phyloP scores from a whole-genome alignment of 2,797 vertebrate genomes.

The Paedocypris micromegethes region DNA sequence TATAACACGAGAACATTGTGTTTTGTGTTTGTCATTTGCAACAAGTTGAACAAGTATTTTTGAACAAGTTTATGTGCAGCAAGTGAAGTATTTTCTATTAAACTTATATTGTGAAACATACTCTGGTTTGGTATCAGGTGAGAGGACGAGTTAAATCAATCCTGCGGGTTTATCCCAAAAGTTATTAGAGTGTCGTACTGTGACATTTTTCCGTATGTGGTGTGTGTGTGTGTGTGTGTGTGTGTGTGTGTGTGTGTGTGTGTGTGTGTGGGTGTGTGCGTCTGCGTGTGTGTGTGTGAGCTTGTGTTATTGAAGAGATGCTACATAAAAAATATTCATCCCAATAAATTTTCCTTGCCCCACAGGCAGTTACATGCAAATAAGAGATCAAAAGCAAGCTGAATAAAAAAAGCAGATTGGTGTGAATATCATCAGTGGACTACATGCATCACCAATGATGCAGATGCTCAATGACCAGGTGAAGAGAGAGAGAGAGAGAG shows the following conservation, averaged over 20 bases:
- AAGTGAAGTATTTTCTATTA: too few relatives aligned
- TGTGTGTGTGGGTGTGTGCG: slow-evolving; percentile 29
- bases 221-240: slow-evolving; percentile 14
- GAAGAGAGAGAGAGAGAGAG: slow-evolving; percentile 20
- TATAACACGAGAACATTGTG: too few relatives aligned
- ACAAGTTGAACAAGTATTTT: too few relatives aligned
- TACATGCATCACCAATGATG: slow-evolving; percentile 36
- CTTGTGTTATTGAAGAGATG: slow-evolving; percentile 66
- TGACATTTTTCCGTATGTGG: not conserved
- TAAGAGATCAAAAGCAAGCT: slow-evolving; percentile 77
- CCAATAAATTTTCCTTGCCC: slow-evolving; percentile 73
- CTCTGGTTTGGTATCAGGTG: slow-evolving; percentile 52
- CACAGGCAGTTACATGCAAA: slow-evolving; percentile 74
- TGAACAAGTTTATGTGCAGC: too few relatives aligned
- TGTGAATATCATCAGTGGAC: slow-evolving; percentile 66
- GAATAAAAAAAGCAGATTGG: slow-evolving; percentile 68
- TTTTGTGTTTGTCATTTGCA: too few relatives aligned
- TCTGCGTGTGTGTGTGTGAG: slow-evolving; percentile 57
- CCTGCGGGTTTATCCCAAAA: slow-evolving; percentile 53
- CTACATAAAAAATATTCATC: slow-evolving; percentile 61
- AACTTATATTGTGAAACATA: not conserved
- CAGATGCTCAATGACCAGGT: slow-evolving; percentile 34
- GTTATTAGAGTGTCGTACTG: slow-evolving; percentile 49
- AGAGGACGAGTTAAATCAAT: slow-evolving; percentile 43
- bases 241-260: slow-evolving; percentile 37